Evolutionary conservation across 2,888 invertebrate genomes (phyloP), one percentile per base, ranked within the genome.

Genomic region (Chrysomela aeneicollis): DNA sequence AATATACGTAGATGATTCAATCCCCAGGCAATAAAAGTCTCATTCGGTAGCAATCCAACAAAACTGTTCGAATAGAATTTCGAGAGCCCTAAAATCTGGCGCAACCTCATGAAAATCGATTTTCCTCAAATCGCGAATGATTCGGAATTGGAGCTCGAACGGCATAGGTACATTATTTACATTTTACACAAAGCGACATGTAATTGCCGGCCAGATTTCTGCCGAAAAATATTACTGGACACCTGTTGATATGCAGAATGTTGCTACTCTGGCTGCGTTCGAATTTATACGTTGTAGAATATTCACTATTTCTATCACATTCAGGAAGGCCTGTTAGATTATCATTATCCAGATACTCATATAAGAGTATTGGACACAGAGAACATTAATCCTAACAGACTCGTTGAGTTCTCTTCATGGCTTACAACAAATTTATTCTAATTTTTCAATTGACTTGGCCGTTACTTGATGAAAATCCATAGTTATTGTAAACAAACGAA

Each of bases 241-340:
- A 75, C 75, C 73, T 74, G 73, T 74, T 74, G 73, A 70, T 35
- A 32, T 63, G 59, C 9, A 30, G 66, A 71, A 73, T 71, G 72
- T 65, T 5, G 26, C n/a, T n/a, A n/a, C n/a, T n/a, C n/a, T n/a
- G n/a, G n/a, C n/a, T n/a, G n/a, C n/a, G n/a, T n/a, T n/a, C n/a
- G n/a, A n/a, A n/a, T n/a, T n/a, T n/a, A n/a, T n/a, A n/a, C n/a
- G n/a, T n/a, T n/a, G n/a, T n/a, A n/a, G n/a, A n/a, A n/a, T n/a
- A n/a, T n/a, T n/a, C n/a, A n/a, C n/a, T n/a, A n/a, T n/a, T n/a
- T n/a, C n/a, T n/a, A n/a, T n/a, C n/a, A n/a, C n/a, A n/a, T n/a
- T n/a, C n/a, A n/a, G n/a, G n/a, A n/a, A n/a, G n/a, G n/a, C n/a
- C n/a, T n/a, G n/a, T n/a, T n/a, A n/a, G n/a, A n/a, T n/a, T n/a